Base-by-base conservation (phyloP, 1,140 invertebrate species). In the Diabrotica undecimpunctata region DNA sequence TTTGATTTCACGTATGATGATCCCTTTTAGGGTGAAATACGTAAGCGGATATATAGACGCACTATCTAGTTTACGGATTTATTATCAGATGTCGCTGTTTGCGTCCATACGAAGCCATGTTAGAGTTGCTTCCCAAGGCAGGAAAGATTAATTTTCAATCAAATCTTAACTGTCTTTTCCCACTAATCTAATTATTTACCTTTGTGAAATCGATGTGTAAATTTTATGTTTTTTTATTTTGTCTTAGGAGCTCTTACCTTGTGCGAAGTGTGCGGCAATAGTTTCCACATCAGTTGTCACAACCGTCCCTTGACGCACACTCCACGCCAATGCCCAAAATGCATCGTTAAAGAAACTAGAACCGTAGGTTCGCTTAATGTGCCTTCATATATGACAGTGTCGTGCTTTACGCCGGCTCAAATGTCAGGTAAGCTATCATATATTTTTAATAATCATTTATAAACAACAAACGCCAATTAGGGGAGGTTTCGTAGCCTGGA, bases 261-360 rank as follows among this genome's bases (percentile, higher is more conserved):
- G 12, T 85, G 83, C 66, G 81, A 83, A 65, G 77, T 72, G 65
- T 85, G 83, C 70, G 70, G 77, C 39, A 75, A 77, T 35, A 81
- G 78, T 64, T 85, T 83, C 72, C 83, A 85, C 65, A 73, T 83
- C 6, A 80, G 79, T 12, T 85, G 83, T 69, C 83, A 84, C 62
- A 77, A 79, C 65, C 69, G 75, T n/a, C 76, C 78, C 12, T 70
- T 78, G 13, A 61, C 69, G 4, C 71, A 74, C 53, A 66, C 73
- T 9, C 77, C 78, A 7, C 60, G 68, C 37, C 71, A 77, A 53
- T 79, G 78, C 62, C 77, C 77, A 11, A 74, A 71, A 62, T 79
- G 78, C 59, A 67, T 72, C 11, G 56, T 53, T 7, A 75, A 76
- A 61, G 75, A 75, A 61, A 64, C 63, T 39, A 66, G 70, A 36